Evolutionary conservation across 2,797 vertebrate genomes (phyloP), one percentile per base, ranked within the genome.

Genomic region (Eutrigla gurnardus): DNA sequence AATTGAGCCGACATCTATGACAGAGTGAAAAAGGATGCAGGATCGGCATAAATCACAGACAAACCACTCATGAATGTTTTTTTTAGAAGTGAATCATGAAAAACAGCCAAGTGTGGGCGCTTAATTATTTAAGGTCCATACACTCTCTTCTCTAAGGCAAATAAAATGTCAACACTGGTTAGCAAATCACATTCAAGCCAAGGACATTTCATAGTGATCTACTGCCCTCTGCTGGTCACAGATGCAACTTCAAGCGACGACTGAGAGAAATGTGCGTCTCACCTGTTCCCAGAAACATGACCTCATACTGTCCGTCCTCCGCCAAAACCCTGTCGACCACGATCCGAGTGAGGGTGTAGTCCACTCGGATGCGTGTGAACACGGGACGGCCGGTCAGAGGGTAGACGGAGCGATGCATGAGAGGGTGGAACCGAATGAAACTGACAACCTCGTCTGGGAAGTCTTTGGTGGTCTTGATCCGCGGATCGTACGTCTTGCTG

Each of bases 241-340:
- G 54, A 7, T 12, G 14, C 18, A 52, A 47, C 15, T 55, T 43
- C n/a, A 78, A 18, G 15, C 54, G n/a, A 55, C 3, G 3, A n/a
- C 33, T 11, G 1, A 37, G 7, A 36, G 7, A 4, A 17, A 5
- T 32, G 7, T 4, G 17, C 35, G 32, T 6, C 86, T 78, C 87
- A 99, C 98, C 98, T 95, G 98, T 99, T 62, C 97, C 98, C 4
- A 99, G 93, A 85, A 99, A 99, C 95, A 99, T 97, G 62, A 99
- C 97, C 17, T 98, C 97, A 15, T 99, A 99, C 0, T 97, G 97
- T 14, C 98, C 98, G 0, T 99, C 98, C 82, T 99, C 97, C n/a
- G 98, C 98, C 52, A 94, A 73, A 6, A 99, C 98, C 0, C 95
- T 96, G 83, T 99, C 97, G 88, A 99, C 98, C 39, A 97, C 96